Percentiles rank a stretch among this genome's conserved stretches.
Conservation (phyloP, 2,797 vertebrate species). For the Chelon labrosus region DNA sequence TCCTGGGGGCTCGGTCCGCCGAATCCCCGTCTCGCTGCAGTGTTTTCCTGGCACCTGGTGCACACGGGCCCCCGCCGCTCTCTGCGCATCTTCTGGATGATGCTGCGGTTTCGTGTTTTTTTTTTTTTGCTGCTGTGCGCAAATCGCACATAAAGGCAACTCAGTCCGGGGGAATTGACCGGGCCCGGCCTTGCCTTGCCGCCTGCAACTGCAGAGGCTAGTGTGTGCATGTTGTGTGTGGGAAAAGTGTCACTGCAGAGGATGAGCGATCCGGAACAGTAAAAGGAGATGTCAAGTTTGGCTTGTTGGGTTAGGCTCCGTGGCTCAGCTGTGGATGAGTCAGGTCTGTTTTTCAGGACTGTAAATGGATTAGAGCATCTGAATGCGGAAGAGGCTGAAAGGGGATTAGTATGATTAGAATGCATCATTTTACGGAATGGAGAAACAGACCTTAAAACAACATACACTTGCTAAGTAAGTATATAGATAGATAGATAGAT, state of each 20-base stretch:
- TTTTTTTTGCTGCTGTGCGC: constrained; percentile 81
- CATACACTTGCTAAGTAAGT: background rate
- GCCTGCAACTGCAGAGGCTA: constrained; percentile 50
- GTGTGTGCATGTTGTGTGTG: constrained; percentile 16
- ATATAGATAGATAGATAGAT: no score
- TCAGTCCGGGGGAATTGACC: constrained; percentile 25
- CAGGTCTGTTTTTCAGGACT: constrained; percentile 33
- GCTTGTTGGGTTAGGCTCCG: constrained; percentile 59
- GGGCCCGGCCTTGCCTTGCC: background rate
- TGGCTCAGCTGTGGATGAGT: constrained; percentile 21
- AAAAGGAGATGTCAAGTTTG: constrained; percentile 57
- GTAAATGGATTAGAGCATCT: constrained; percentile 34
- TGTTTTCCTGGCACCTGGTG: constrained; percentile 44
- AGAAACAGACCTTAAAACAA: constrained; percentile 5
- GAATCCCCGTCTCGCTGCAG: constrained; percentile 39
- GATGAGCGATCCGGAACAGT: constrained; percentile 42
- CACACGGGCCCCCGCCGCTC: constrained; percentile 52
- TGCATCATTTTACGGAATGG: constrained; percentile 1
- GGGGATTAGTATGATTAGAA: constrained; percentile 4
- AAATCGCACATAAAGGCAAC: constrained; percentile 60
- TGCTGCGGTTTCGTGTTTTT: constrained; percentile 75
- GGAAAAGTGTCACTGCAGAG: constrained; percentile 58
- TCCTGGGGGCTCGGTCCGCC: background rate
- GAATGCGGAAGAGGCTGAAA: constrained; percentile 1
- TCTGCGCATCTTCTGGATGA: constrained; percentile 78